Evolutionary conservation across 2,888 invertebrate species (phyloP).

Genomic region (Eueremaeus valkanovi): DNA sequence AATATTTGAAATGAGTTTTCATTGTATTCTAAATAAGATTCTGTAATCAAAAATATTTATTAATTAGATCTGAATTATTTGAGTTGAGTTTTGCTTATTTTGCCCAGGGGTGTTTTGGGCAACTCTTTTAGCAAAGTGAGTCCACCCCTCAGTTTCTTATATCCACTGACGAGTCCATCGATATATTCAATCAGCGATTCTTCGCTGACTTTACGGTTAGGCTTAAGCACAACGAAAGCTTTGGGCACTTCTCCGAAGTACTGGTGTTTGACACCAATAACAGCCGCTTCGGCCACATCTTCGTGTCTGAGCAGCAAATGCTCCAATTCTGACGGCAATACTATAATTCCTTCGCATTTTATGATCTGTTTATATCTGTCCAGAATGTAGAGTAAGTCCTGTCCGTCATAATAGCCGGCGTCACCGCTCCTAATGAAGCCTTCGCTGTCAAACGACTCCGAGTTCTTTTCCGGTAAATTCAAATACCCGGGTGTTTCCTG

Average conservation of each 20-base stretch:
- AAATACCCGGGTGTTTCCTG: constrained; percentile 22
- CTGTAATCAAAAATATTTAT: too few species aligned
- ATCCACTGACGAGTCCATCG: not conserved
- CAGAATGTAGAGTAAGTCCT: not conserved
- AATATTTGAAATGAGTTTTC: not conserved
- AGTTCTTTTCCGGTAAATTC: not conserved
- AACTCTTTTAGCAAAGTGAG: not conserved
- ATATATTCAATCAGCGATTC: constrained; percentile 21
- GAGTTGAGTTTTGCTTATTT: constrained; percentile 20
- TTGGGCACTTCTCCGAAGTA: constrained; percentile 30
- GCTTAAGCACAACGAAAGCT: constrained; percentile 25
- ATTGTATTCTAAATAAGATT: not conserved
- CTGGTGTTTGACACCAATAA: constrained; percentile 68
- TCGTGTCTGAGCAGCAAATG: constrained; percentile 67
- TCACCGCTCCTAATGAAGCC: constrained; percentile 21
- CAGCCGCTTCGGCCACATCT: constrained; percentile 71
- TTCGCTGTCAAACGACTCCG: not conserved
- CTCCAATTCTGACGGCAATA: constrained; percentile 83
- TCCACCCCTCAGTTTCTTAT: constrained; percentile 30
- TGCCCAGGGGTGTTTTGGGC: constrained; percentile 27
- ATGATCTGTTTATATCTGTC: constrained; percentile 34
- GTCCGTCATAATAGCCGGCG: constrained; percentile 26
- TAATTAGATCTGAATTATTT: too few species aligned
- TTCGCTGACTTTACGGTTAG: not conserved
- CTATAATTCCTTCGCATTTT: constrained; percentile 51